phyloP scores from a whole-genome alignment of 2,888 invertebrate species.

The Cryptocheilus praepositus region DNA sequence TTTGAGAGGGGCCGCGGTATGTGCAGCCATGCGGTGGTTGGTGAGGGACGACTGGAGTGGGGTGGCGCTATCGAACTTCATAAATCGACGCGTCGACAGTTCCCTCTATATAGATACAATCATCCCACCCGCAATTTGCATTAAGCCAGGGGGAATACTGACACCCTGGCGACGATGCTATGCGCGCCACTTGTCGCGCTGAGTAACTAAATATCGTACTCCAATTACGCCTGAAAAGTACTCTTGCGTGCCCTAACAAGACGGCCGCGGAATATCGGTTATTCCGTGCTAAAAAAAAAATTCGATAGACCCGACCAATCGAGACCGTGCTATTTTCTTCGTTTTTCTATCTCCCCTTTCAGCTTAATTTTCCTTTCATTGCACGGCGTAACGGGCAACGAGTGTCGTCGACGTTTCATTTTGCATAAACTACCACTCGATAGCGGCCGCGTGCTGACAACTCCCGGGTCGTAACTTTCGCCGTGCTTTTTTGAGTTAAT shows the following conservation, averaged over 20 bases:
- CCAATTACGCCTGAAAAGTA: conserved; percentile 51
- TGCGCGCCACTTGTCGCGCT: conserved; percentile 51
- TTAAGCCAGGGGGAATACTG: conserved; percentile 39
- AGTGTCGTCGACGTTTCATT: conserved; percentile 22
- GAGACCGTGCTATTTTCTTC: too few species aligned
- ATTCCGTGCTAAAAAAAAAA: too few species aligned
- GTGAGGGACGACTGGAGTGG: background rate
- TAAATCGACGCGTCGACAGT: conserved; percentile 24
- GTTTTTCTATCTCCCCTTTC: too few species aligned
- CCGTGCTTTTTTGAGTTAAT: conserved; percentile 42
- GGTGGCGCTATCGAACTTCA: conserved; percentile 21
- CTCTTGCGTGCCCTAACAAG: conserved; percentile 26
- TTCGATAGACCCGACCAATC: too few species aligned
- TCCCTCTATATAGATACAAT: conserved; percentile 29
- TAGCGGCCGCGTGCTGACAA: conserved; percentile 12
- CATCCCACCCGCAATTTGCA: conserved; percentile 42
- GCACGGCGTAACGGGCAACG: conserved; percentile 18
- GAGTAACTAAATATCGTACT: conserved; percentile 59
- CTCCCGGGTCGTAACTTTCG: conserved; percentile 15
- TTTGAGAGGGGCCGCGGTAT: background rate
- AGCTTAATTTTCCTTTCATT: conserved; percentile 13
- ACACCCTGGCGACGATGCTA: conserved; percentile 10
- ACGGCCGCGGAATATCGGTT: too few species aligned
- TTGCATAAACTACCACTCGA: conserved; percentile 13
- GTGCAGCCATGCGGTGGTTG: too few species aligned